phyloP scores from a whole-genome alignment of 1,140 invertebrate genomes.

The Zaprionus ornatus region DNA sequence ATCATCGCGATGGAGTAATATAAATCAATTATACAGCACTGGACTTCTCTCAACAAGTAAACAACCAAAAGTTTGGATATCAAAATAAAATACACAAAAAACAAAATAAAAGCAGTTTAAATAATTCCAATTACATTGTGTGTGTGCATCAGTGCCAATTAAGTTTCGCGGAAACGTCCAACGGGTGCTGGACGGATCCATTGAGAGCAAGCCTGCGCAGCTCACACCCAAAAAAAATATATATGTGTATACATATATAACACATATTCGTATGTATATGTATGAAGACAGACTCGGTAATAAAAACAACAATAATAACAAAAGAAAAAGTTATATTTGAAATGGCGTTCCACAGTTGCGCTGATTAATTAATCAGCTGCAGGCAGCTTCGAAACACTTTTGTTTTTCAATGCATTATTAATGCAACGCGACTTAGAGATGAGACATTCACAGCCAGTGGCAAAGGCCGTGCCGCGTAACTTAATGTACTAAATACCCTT shows the following conservation, averaged over 20 bases:
- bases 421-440: constrained; percentile 54
- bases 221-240: constrained; percentile 68
- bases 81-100: constrained; percentile 25
- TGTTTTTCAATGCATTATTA: constrained; percentile 23
- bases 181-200: not conserved
- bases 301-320: constrained; percentile 61
- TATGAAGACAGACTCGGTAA: constrained; percentile 33
- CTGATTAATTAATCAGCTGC: constrained; percentile 24
- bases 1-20: constrained; percentile 4
- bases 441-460: constrained; percentile 43
- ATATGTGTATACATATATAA: constrained; percentile 38
- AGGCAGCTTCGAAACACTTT: constrained; percentile 17
- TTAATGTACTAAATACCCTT: constrained; percentile 56
- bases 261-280: constrained; percentile 12
- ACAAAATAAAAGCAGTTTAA: constrained; percentile 23
- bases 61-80: constrained; percentile 20
- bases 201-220: constrained; percentile 44
- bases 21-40: constrained; percentile 25
- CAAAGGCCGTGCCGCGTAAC: constrained; percentile 58
- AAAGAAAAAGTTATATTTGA: constrained; percentile 30
- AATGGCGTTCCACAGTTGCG: constrained; percentile 14
- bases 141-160: constrained; percentile 9
- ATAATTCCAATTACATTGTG: constrained; percentile 6
- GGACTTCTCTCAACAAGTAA: constrained; percentile 46
- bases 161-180: not conserved